Base-by-base conservation (phyloP, 2,888 invertebrate species). In the Automeris io region DNA sequence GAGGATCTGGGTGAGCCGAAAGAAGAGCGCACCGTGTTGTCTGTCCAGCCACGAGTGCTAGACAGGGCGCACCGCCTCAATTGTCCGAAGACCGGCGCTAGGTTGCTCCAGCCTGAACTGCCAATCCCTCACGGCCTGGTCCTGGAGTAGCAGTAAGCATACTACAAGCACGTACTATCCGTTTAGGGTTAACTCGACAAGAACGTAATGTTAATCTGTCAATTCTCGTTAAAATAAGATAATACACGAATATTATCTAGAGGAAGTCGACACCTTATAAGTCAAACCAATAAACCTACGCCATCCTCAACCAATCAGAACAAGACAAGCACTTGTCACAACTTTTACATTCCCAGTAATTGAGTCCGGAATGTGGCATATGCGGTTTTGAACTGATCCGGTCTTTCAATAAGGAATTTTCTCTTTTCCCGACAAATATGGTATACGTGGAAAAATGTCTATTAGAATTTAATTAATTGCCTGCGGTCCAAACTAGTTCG, bases 381-480 rank as follows among this genome's bases (percentile, higher is more conserved):
- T 47, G 48, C 59, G 45, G 48, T 53, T 58, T 54, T 46, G 44
- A 57, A 54, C 49, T 50, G 44, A 56, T 57, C 56, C 51, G 52
- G 53, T 59, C 49, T 41, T 45, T 43, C 47, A 54, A 59, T 52
- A 65, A 57, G 61, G 58, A 58, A 63, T 72, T 75, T 72, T 74
- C 74, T 68, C 61, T 70, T 74, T 74, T 68, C 71, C 62, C 57
- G 53, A 13, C 33, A 29, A 21, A 31, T 37, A 18, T 12, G 23
- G 31, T 54, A 56, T 70, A 68, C 55, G 52, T 49, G 55, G 70
- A 78, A 80, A 75, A 75, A 71, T 62, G 49, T 57, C 56, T 61
- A 71, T 69, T 56, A 54, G 62, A 59, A 61, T 72, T 79, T 75
- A 72, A 80, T 79, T 77, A 74, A 77, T 78, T 73, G 51, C 55